A percentile compares a stretch with the other conserved stretches of the same genome.
Evolutionary conservation across 2,888 invertebrate species (phyloP).

Genomic region (Pollenia griseotomentosa): DNA sequence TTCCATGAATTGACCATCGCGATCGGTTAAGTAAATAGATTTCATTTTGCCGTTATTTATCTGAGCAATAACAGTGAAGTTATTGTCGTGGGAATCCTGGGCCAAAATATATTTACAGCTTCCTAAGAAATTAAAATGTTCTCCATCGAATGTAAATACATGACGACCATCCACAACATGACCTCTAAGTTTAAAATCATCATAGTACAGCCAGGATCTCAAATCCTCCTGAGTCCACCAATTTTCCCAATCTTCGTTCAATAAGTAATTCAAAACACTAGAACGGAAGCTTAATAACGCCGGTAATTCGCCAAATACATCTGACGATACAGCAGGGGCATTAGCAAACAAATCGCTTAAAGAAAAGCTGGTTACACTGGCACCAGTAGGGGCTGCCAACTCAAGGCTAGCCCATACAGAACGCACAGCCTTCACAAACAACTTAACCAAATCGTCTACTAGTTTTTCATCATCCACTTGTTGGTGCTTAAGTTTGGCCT

Average conservation of each 20-base stretch:
- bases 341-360: conserved; percentile 67
- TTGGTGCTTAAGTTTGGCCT: conserved; percentile 87
- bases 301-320: conserved; percentile 85
- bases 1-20: conserved; percentile 87
- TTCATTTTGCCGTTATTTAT: conserved; percentile 89
- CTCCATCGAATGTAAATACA: conserved; percentile 94
- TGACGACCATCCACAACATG: conserved; percentile 92
- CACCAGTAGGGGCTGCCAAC: conserved; percentile 59
- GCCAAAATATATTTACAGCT: conserved; percentile 93
- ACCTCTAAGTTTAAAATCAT: conserved; percentile 89
- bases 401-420: conserved; percentile 82
- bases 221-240: conserved; percentile 79
- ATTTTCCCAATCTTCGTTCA: conserved; percentile 87
- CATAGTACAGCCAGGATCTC: conserved; percentile 85
- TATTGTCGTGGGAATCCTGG: conserved; percentile 92
- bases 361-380: conserved; percentile 40
- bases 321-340: conserved; percentile 65
- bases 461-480: conserved; percentile 87
- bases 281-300: conserved; percentile 86
- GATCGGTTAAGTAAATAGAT: conserved; percentile 89
- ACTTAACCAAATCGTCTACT: conserved; percentile 87
- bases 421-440: conserved; percentile 86
- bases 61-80: conserved; percentile 92
- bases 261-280: conserved; percentile 87
- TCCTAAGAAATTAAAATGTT: conserved; percentile 90